phyloP scores from a whole-genome alignment of 2,888 invertebrate genomes.

The Andrena trimmerana region DNA sequence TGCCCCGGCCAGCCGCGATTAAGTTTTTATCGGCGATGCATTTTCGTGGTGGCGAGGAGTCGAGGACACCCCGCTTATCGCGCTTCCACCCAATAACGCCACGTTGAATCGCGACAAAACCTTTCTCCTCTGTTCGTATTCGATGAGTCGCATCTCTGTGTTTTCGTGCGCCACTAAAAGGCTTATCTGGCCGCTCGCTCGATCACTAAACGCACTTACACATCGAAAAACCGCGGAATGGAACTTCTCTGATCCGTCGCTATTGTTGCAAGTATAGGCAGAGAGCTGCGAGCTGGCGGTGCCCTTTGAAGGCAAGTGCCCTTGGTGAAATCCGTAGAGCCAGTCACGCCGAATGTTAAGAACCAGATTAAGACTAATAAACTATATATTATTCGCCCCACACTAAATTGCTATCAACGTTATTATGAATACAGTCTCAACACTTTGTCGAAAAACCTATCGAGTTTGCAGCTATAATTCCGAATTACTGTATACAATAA shows the following conservation, averaged over 20 bases:
- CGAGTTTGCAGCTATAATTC: not conserved
- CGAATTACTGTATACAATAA: not conserved
- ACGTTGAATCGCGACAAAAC: constrained; percentile 43
- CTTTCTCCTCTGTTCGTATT: constrained; percentile 14
- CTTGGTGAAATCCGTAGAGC: too few species aligned
- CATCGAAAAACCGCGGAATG: constrained; percentile 21
- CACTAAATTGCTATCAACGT: not conserved
- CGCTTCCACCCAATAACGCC: constrained; percentile 70
- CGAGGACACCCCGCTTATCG: constrained; percentile 61
- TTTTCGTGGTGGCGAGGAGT: constrained; percentile 45
- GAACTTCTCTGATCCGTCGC: not conserved
- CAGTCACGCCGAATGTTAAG: too few species aligned
- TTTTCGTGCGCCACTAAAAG: constrained; percentile 46
- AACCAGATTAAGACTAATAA: too few species aligned
- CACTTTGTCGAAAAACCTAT: not conserved
- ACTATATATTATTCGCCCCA: too few species aligned
- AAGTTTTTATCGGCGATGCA: constrained; percentile 59
- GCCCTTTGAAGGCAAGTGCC: too few species aligned
- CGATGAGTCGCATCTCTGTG: constrained; percentile 4
- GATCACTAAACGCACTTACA: constrained; percentile 65
- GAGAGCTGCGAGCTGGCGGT: too few species aligned
- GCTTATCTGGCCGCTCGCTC: constrained; percentile 64
- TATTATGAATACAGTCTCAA: not conserved
- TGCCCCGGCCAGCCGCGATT: constrained; percentile 50
- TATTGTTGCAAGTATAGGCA: too few species aligned